phyloP scores from a whole-genome alignment of 2,888 invertebrate species.

The Bursaphelenchus okinawaensis region DNA sequence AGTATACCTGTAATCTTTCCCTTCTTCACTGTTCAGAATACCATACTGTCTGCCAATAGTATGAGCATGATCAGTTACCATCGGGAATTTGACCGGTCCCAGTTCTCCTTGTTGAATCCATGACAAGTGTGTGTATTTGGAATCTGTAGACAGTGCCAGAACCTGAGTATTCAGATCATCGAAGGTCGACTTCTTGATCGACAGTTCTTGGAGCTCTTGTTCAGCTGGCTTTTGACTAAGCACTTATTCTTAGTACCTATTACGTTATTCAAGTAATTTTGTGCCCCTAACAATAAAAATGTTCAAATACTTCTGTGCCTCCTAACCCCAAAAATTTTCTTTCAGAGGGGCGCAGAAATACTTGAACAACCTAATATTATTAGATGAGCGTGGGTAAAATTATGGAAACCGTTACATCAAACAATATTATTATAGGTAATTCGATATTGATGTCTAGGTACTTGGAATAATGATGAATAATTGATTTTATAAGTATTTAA shows the following conservation, averaged over 20 bases:
- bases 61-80: constrained; percentile 9
- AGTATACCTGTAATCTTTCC: neutral
- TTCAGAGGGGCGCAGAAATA: too few species aligned
- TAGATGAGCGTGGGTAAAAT: too few species aligned
- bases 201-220: neutral
- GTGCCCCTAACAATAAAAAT: too few species aligned
- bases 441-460: too few species aligned
- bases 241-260: too few species aligned
- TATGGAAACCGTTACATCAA: too few species aligned
- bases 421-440: too few species aligned
- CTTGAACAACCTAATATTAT: too few species aligned
- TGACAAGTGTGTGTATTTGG: constrained; percentile 8
- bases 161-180: neutral
- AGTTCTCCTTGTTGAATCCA: neutral
- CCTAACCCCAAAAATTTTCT: too few species aligned
- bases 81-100: constrained; percentile 1
- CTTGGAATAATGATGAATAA: neutral
- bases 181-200: neutral
- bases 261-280: too few species aligned
- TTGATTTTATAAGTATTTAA: neutral
- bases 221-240: neutral
- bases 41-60: neutral
- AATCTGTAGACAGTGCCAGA: constrained; percentile 7
- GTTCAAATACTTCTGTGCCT: too few species aligned
- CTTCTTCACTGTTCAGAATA: neutral